These are phyloP conservation scores for Thecocarcelia acutangulata DNA, from an alignment of 2,888 invertebrate species.

Conservation along the genomic window DNA sequence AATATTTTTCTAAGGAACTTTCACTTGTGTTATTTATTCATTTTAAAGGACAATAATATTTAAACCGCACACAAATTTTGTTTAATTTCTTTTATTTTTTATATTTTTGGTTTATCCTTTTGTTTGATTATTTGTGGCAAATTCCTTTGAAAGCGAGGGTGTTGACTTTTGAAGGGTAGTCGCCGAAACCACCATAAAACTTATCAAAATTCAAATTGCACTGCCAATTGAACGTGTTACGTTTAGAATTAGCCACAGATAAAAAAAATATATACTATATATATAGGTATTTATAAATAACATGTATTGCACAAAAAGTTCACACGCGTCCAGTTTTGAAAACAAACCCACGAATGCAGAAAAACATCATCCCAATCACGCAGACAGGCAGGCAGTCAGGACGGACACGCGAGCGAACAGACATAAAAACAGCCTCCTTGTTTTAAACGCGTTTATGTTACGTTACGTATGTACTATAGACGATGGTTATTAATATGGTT, in stretches of 20 bases:
- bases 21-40: constrained; percentile 31
- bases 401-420: constrained; percentile 45
- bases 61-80: constrained; percentile 8
- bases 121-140: constrained; percentile 2
- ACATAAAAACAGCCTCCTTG: constrained; percentile 58
- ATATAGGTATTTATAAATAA: too few species aligned
- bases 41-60: constrained; percentile 20
- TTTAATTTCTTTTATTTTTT: neutral
- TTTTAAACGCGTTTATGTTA: constrained; percentile 63
- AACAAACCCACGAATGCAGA: constrained; percentile 15
- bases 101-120: constrained; percentile 1
- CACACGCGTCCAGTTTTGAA: constrained; percentile 68
- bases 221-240: constrained; percentile 64
- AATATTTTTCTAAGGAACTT: constrained; percentile 61
- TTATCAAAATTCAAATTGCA: constrained; percentile 69
- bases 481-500: constrained; percentile 57
- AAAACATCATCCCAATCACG: constrained; percentile 30
- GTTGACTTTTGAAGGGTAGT: constrained; percentile 65
- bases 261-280: constrained; percentile 1
- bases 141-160: constrained; percentile 24
- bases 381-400: constrained; percentile 37
- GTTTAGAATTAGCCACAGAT: constrained; percentile 59
- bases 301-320: constrained; percentile 62
- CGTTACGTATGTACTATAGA: constrained; percentile 34
- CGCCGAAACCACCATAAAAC: constrained; percentile 43